A percentile compares a stretch with the other conserved stretches of the same genome.
phyloP scores from a whole-genome alignment of 2,113 vertebrate species.

The Tupaia chinensis region DNA sequence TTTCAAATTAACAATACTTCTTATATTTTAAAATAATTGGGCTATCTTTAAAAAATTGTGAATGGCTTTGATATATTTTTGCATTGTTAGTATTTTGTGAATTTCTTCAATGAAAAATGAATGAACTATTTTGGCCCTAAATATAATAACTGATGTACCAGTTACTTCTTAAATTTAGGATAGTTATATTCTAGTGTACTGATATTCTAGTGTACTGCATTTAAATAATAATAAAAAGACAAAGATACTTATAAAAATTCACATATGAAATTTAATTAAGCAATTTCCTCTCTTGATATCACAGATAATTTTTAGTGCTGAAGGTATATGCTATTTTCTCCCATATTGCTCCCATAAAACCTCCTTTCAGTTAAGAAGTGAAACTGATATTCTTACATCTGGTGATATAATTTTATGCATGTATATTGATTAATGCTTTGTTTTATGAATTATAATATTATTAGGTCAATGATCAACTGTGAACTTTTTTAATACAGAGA shows the following conservation, averaged over 20 bases:
- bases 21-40: slow-evolving; percentile 8
- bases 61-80: neutral
- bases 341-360: neutral
- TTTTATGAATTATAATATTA: neutral
- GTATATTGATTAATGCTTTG: neutral
- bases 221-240: neutral
- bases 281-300: neutral
- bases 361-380: neutral
- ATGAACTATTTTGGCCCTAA: neutral
- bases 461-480: neutral
- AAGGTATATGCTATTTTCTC: neutral
- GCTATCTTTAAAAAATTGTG: neutral
- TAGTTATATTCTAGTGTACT: neutral
- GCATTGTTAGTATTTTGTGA: neutral
- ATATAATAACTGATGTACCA: neutral
- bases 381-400: neutral
- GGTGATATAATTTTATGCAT: neutral
- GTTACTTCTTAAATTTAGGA: neutral
- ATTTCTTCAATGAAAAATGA: slow-evolving; percentile 12
- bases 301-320: neutral
- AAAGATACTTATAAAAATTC: neutral
- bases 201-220: neutral
- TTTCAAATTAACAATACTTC: neutral
- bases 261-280: neutral
- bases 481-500: no score